These are phyloP conservation scores for Tetragonisca angustula DNA, from an alignment of 2,888 invertebrate genomes.

Conservation along the genomic window DNA sequence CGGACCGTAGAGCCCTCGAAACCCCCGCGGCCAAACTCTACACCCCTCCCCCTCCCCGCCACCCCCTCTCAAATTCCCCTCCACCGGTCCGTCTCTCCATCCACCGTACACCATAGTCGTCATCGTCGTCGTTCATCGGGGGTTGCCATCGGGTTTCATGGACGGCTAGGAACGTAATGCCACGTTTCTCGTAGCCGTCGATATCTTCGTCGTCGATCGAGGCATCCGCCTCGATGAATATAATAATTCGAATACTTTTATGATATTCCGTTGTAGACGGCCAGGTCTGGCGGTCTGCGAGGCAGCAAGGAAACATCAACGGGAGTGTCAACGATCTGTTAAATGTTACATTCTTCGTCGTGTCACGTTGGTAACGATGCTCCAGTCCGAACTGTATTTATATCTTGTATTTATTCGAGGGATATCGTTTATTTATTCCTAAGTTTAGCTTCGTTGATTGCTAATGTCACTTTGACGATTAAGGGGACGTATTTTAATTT, in stretches of 20 bases:
- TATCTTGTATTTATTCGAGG: too few relatives aligned
- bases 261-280: not conserved
- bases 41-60: not conserved
- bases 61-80: slow-evolving; percentile 4
- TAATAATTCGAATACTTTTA: not conserved
- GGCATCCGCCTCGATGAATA: not conserved
- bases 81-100: not conserved
- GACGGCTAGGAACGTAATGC: slow-evolving; percentile 19
- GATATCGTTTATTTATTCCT: too few relatives aligned
- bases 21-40: slow-evolving; percentile 49
- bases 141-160: slow-evolving; percentile 29
- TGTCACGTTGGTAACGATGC: too few relatives aligned
- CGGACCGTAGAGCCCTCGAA: slow-evolving; percentile 70
- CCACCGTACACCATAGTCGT: slow-evolving; percentile 23
- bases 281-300: too few relatives aligned
- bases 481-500: too few relatives aligned
- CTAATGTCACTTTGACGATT: too few relatives aligned
- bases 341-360: too few relatives aligned
- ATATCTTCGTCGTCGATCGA: slow-evolving; percentile 5
- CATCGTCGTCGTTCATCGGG: slow-evolving; percentile 32
- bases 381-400: too few relatives aligned
- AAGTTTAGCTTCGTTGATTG: too few relatives aligned
- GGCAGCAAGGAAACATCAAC: too few relatives aligned
- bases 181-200: slow-evolving; percentile 27
- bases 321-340: too few relatives aligned